Percentiles rank a stretch among this genome's conserved stretches.
phyloP scores from a whole-genome alignment of 2,113 vertebrate genomes.

The Brachypodius melanocephalos region DNA sequence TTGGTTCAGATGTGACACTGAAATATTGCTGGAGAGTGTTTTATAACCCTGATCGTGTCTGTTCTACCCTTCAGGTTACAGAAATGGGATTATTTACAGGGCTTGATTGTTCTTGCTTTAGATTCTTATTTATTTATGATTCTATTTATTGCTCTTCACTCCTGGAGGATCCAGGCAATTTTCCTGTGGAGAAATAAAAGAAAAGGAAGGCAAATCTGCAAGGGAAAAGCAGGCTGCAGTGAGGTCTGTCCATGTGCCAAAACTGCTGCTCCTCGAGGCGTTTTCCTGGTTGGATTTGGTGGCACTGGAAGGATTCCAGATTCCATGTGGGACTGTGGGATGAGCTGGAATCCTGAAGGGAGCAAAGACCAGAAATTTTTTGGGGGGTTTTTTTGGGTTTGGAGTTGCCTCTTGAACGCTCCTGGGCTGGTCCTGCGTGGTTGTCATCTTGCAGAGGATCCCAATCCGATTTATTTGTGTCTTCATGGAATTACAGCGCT shows the following conservation, averaged over 20 bases:
- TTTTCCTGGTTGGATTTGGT: neutral
- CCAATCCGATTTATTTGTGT: rapidly evolving
- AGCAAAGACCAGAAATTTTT: rapidly evolving
- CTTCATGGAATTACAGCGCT: rapidly evolving
- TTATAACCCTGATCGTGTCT: neutral
- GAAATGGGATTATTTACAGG: neutral
- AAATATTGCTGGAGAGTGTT: neutral
- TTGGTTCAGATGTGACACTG: neutral
- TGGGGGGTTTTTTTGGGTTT: neutral
- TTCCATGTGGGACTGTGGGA: rapidly evolving
- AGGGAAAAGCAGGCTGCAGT: neutral
- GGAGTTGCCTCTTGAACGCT: neutral
- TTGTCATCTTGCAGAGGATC: neutral
- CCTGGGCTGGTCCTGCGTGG: rapidly evolving
- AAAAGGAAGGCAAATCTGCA: neutral
- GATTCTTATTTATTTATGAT: neutral
- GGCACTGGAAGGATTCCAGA: neutral
- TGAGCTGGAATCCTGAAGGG: neutral
- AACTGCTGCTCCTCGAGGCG: neutral
- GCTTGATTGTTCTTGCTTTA: neutral
- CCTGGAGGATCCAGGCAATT: neutral
- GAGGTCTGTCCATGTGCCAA: neutral
- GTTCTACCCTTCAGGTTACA: neutral
- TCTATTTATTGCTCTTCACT: neutral
- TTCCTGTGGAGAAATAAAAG: neutral